phyloP scores from a whole-genome alignment of 2,888 invertebrate genomes.

The Ganaspis brasiliensis region DNA sequence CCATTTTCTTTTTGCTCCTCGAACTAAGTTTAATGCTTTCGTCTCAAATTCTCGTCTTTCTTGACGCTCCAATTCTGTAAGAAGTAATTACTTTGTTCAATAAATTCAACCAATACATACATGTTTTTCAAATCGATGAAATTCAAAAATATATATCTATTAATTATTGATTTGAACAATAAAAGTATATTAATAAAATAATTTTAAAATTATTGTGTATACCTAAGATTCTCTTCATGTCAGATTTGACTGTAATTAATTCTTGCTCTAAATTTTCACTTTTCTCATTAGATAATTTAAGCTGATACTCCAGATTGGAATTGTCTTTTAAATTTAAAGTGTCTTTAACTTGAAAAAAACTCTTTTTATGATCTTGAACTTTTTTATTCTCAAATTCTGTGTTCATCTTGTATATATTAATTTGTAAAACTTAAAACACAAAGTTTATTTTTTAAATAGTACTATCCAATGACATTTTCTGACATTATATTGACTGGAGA shows the following conservation, averaged over 20 bases:
- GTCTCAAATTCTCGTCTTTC: slow-evolving; percentile 87
- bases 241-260: slow-evolving; percentile 81
- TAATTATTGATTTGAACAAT: too few species aligned
- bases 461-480: too few species aligned
- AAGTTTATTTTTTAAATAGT: too few species aligned
- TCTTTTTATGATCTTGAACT: too few species aligned
- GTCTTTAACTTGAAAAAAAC: slow-evolving; percentile 72
- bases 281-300: slow-evolving; percentile 81
- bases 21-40: slow-evolving; percentile 86
- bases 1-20: slow-evolving; percentile 84
- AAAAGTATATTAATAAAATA: slow-evolving; percentile 10
- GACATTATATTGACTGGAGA: too few species aligned
- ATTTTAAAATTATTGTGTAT: slow-evolving; percentile 31
- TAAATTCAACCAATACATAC: too few species aligned
- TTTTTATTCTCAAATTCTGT: too few species aligned
- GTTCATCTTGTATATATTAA: too few species aligned
- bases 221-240: slow-evolving; percentile 74
- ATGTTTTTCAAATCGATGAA: too few species aligned
- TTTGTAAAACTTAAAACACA: too few species aligned
- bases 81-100: too few species aligned
- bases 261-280: slow-evolving; percentile 85
- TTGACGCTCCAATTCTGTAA: slow-evolving; percentile 82
- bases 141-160: slow-evolving; percentile 14
- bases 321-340: slow-evolving; percentile 63
- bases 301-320: slow-evolving; percentile 66